Evolutionary conservation across 2,113 vertebrate species (phyloP).

Genomic region (Gopherus flavomarginatus): DNA sequence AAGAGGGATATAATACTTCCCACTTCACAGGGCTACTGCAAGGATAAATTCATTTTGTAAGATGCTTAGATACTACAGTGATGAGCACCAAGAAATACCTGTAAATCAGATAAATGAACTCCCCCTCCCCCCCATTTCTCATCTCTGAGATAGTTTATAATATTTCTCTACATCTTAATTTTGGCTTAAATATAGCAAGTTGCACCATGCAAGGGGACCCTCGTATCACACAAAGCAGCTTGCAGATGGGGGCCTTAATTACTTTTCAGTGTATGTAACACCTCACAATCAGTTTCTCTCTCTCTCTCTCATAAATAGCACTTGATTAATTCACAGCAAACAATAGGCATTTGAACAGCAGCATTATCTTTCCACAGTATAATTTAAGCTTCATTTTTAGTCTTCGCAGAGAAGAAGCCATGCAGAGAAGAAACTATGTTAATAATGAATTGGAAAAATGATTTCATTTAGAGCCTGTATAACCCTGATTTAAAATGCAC

Average conservation of each 20-base stretch:
- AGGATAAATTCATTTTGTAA: too few species aligned
- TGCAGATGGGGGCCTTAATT: not conserved
- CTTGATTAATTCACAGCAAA: not conserved
- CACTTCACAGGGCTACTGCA: too few species aligned
- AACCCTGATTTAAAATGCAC: not conserved
- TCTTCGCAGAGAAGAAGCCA: not conserved
- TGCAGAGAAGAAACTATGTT: not conserved
- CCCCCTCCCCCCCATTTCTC: too few species aligned
- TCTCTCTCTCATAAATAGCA: too few species aligned
- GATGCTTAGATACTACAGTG: too few species aligned
- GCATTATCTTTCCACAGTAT: not conserved
- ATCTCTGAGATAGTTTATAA: too few species aligned
- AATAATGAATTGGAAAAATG: accelerated
- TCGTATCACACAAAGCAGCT: not conserved
- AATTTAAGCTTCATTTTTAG: not conserved
- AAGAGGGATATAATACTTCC: not conserved
- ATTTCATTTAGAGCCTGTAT: not conserved
- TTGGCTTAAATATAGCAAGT: too few species aligned
- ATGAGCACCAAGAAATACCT: too few species aligned
- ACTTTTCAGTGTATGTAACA: not conserved
- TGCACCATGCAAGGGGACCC: too few species aligned
- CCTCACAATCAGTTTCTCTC: not conserved
- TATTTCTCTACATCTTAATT: too few species aligned
- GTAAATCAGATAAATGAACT: too few species aligned
- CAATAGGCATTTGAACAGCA: not conserved